Evolutionary conservation across 2,888 invertebrate genomes (phyloP), one percentile per base, ranked within the genome.

Genomic region (Unio pictorum): DNA sequence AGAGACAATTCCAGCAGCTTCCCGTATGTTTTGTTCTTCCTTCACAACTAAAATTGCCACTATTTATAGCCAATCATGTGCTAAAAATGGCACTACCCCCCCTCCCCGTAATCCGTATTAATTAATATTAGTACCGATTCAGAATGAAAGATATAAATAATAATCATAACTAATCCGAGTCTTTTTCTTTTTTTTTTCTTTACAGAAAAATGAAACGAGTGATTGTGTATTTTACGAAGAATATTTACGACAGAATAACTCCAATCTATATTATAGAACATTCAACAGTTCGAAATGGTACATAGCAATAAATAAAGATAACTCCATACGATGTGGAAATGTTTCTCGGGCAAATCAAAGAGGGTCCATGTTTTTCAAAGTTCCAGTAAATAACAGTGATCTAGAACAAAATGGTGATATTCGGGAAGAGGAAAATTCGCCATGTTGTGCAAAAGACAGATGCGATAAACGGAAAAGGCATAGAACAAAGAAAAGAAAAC

Each of bases 271-370:
- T 30, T 80, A 71, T 71, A 59, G 72, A 30, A 61, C 71, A 55
- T 55, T 73, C 20, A 73, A 70, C 26, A 66, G 55, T 4, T 67
- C 67, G 23, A 68, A 68, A 61, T 79, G 78, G 79, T 80, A 74
- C 65, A 58, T 82, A 56, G 81, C 75, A 55, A 73, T 79, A 23
- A 76, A 76, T 61, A 69, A 62, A 66, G 74, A 79, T 60, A 80
- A 79, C 30, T 67, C 71, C 15, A 69, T 79, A 61, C 58, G 73
- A 28, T 77, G 74, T 68, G 81, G 81, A 11, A 76, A 72, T 64
- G 66, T 69, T 63, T 73, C 80, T 67, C 62, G 72, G n/a, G 67
- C 68, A 28, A 60, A 69, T 8, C 75, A 73, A 55, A 64, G 69
- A 57, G 69, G 71, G 63, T 69, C 77, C 15, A 79, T 78, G 61